These are phyloP conservation scores for Parazoanthus atlanticus DNA, from an alignment of 92 coral and sea anemone species.

Conservation along the genomic window DNA sequence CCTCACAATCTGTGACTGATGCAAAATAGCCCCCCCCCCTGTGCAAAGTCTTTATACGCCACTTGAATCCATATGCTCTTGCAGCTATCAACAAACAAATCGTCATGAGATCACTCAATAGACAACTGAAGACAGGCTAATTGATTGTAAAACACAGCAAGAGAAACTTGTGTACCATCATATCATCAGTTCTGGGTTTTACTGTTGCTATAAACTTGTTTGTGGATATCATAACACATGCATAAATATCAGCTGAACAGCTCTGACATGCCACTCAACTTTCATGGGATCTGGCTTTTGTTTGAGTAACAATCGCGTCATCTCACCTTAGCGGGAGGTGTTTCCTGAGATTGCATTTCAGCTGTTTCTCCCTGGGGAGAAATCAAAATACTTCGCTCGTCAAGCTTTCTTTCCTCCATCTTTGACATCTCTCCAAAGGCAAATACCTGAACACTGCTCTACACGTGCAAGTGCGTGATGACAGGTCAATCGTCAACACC, in stretches of 20 bases:
- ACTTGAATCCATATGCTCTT: background rate
- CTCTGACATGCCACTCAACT: background rate
- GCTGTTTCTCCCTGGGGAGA: background rate
- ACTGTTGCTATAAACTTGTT: background rate
- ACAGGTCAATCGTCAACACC: no score
- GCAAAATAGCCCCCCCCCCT: no score
- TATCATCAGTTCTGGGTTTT: background rate
- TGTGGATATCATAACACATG: no score
- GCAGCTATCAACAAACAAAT: background rate
- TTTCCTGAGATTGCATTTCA: background rate
- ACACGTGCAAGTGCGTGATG: background rate
- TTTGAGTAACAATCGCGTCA: background rate
- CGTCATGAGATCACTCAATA: background rate
- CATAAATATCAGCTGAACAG: no score
- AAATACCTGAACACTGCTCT: background rate
- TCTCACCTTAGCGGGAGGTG: conserved; percentile 27
- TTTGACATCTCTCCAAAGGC: no score
- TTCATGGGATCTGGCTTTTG: background rate
- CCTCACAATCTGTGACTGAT: no score
- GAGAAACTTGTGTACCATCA: background rate
- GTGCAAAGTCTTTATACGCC: background rate
- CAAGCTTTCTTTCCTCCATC: background rate
- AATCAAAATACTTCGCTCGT: background rate
- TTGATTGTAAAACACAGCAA: background rate
- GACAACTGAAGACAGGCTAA: background rate